Evolutionary conservation across 2,797 vertebrate genomes (phyloP).

Genomic region (Darevskia mixta): DNA sequence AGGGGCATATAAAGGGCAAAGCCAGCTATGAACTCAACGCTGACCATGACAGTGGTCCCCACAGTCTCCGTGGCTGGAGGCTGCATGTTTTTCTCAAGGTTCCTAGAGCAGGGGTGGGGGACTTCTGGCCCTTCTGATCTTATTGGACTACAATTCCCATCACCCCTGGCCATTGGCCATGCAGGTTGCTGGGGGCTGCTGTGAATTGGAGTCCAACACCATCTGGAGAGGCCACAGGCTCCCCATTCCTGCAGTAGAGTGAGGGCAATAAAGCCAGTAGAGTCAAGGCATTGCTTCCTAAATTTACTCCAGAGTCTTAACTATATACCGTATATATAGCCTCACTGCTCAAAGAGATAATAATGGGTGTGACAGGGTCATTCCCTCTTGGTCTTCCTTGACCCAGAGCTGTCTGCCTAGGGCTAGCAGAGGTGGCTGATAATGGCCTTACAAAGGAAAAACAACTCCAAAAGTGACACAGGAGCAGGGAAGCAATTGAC

Average conservation of each 20-base stretch:
- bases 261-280: neutral
- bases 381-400: neutral
- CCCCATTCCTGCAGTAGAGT: neutral
- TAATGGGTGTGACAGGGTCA: neutral
- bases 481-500: neutral
- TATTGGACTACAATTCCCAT: too few relatives aligned
- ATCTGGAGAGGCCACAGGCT: too few relatives aligned
- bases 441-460: constrained; percentile 3
- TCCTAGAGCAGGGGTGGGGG: too few relatives aligned
- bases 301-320: neutral
- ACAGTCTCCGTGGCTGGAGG: neutral
- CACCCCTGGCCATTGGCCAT: too few relatives aligned
- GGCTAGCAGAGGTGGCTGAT: neutral
- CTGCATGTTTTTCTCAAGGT: neutral
- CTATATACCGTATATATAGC: too few relatives aligned
- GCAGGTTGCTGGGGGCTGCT: too few relatives aligned
- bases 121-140: too few relatives aligned
- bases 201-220: too few relatives aligned
- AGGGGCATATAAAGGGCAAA: neutral
- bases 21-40: neutral
- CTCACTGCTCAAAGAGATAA: neutral
- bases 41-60: neutral
- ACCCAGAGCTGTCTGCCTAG: neutral
- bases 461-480: neutral
- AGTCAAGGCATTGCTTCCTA: neutral